Conservation (phyloP, 1,140 invertebrate genomes). For the Drosophila kanapiae region DNA sequence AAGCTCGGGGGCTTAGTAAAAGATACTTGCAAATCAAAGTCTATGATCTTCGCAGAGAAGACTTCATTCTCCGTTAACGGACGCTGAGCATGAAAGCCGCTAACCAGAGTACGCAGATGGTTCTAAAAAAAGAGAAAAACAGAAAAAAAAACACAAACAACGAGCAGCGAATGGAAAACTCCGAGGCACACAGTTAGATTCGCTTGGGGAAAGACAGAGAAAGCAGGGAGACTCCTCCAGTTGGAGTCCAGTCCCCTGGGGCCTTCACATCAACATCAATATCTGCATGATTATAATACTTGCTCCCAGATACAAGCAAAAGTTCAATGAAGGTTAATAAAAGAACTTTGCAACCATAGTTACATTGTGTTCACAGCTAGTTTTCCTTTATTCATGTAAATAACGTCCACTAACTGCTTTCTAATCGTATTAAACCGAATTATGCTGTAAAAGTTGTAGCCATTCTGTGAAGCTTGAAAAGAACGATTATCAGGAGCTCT, state of each 20-base stretch:
- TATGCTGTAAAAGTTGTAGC: background rate
- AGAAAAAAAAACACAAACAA: background rate
- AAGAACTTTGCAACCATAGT: background rate
- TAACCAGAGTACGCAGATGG: background rate
- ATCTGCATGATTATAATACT: background rate
- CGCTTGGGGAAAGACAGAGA: slow-evolving; percentile 10
- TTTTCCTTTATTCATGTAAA: no score
- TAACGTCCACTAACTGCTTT: background rate
- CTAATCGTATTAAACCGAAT: background rate
- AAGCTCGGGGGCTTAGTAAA: slow-evolving; percentile 16
- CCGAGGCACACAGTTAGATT: slow-evolving; percentile 7
- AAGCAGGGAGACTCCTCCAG: background rate
- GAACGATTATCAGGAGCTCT: background rate
- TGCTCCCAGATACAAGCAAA: background rate
- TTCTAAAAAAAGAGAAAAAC: slow-evolving; percentile 13
- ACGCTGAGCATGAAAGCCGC: slow-evolving; percentile 13
- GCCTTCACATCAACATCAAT: background rate
- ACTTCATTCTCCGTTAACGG: slow-evolving; percentile 22
- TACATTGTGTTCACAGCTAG: no score
- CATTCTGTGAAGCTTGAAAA: background rate
- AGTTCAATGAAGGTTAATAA: background rate
- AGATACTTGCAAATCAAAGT: slow-evolving; percentile 20
- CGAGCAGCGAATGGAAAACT: slow-evolving; percentile 34
- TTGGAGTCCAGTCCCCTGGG: background rate
- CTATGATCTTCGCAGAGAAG: slow-evolving; percentile 32